Evolutionary conservation across 2,113 vertebrate genomes (phyloP), one percentile per base, ranked within the genome.

Genomic region (Spilogale gracilis): DNA sequence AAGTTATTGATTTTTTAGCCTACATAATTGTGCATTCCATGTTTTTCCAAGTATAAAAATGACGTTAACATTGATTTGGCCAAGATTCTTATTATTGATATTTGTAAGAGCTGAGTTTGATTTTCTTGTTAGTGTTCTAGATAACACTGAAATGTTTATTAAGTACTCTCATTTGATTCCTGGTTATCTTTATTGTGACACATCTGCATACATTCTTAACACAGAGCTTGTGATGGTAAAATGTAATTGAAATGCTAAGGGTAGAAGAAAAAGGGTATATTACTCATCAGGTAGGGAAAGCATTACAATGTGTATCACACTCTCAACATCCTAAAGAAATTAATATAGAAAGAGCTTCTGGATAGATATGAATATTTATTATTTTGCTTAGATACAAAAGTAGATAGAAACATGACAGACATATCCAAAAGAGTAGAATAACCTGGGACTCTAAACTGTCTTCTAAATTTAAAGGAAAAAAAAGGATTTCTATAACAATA

Each of bases 61-160:
- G 96, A 89, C 11, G 0, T 98, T 98, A 86, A 95, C 88, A 97
- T 95, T 98, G 97, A 98, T 97, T 97, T 98, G 96, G 97, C 94
- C 96, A 98, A 97, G 88, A 97, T 95, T 97, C 71, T 98, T 97
- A 96, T 97, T 96, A 97, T 95, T 98, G 98, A 96, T 96, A 97
- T 98, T 98, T 98, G 76, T 95, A 97, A 94, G 80, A 96, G 85
- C 89, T 98, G 98, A 95, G 95, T 98, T 97, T 98, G 95, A 96
- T 97, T 89, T 98, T 91, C 93, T 92, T 97, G 82, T 82, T 95
- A 97, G 91, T 97, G 96, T 98, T 98, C 97, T 92, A 90, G 94
- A 95, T 65, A 88, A 88, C 58, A 89, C n/a, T 18, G 16, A 91
- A 96, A 85, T 93, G 10, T 78, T 71, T 43, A 32, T 54, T 58